These are phyloP conservation scores for Cavia porcellus DNA, from an alignment of 2,113 vertebrate genomes.

Conservation along the genomic window DNA sequence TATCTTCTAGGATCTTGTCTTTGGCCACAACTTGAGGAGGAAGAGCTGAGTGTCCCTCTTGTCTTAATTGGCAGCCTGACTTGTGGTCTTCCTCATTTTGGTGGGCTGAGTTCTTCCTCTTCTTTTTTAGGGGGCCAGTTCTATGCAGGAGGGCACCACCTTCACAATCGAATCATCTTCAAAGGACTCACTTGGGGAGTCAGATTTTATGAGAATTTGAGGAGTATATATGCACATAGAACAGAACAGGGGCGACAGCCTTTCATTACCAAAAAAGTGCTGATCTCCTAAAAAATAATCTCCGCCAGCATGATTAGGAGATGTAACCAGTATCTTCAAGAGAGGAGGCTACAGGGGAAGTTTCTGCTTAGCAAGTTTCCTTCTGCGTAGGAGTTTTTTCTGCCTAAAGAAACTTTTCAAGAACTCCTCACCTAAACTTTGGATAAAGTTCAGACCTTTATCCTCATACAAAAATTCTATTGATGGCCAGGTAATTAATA, in stretches of 20 bases:
- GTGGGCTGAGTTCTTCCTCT: conserved; percentile 77
- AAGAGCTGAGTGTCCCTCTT: conserved; percentile 89
- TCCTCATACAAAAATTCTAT: not conserved
- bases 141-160: not conserved
- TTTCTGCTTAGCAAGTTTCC: not conserved
- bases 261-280: not conserved
- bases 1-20: conserved; percentile 88
- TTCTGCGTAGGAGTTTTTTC: not conserved
- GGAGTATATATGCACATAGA: not conserved
- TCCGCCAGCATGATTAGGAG: not conserved
- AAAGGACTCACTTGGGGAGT: not conserved
- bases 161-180: not conserved
- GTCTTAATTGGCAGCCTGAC: conserved; percentile 91
- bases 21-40: conserved; percentile 86
- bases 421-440: not conserved
- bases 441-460: not conserved
- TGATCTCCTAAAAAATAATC: not conserved
- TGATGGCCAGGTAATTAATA: not conserved
- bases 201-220: not conserved
- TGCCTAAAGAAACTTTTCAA: not conserved
- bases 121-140: not conserved
- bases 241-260: not conserved
- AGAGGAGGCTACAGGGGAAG: not conserved
- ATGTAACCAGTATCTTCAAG: not conserved
- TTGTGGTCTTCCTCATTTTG: conserved; percentile 90